Conservation (phyloP, 2,888 invertebrate species). For the Eulithis testata region DNA sequence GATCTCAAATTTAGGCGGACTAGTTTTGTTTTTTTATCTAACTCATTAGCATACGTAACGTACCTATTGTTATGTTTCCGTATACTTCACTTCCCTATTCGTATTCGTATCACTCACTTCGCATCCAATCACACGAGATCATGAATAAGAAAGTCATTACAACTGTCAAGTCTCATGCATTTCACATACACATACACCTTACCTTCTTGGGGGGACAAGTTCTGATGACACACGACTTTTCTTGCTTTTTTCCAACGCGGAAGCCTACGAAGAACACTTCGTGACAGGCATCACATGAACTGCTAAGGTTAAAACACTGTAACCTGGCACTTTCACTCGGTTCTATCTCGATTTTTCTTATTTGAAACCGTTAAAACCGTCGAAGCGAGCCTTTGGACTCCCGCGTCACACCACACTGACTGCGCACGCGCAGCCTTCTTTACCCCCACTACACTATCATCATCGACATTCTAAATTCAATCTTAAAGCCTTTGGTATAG, state of each 20-base stretch:
- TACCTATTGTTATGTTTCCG: constrained; percentile 3
- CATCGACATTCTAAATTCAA: constrained; percentile 10
- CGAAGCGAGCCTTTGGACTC: constrained; percentile 36
- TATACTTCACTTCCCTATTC: constrained; percentile 8
- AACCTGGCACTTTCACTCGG: constrained; percentile 74
- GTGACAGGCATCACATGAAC: constrained; percentile 24
- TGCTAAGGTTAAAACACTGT: constrained; percentile 38
- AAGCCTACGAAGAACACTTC: constrained; percentile 20
- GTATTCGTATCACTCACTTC: neutral
- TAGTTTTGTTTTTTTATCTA: neutral
- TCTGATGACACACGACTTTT: constrained; percentile 34
- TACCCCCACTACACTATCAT: constrained; percentile 55
- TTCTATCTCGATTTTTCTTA: constrained; percentile 64
- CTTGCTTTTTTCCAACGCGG: constrained; percentile 22
- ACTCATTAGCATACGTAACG: constrained; percentile 3
- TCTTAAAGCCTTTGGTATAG: neutral
- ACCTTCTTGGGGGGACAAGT: constrained; percentile 38
- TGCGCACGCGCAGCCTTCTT: constrained; percentile 64
- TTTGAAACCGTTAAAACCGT: constrained; percentile 64
- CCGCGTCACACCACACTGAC: constrained; percentile 51
- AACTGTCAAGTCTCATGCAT: constrained; percentile 25
- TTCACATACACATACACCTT: constrained; percentile 31
- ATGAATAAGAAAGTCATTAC: constrained; percentile 20
- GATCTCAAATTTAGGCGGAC: neutral
- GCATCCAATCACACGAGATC: constrained; percentile 6